These are phyloP conservation scores for Trachelus stipa DNA, from an alignment of 2,888 invertebrate genomes.

Conservation along the genomic window DNA sequence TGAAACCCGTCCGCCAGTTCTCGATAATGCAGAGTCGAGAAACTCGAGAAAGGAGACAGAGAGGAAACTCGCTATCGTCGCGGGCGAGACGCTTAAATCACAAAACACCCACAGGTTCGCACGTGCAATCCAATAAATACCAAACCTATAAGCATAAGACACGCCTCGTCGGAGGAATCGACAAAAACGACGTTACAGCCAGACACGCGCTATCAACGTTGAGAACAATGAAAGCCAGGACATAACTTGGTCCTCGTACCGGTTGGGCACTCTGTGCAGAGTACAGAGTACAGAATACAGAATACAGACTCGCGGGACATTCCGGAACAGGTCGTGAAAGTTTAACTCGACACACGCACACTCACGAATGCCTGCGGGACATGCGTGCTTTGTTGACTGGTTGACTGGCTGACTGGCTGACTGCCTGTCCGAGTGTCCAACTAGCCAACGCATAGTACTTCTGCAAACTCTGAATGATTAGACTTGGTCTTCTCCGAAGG, in stretches of 20 bases:
- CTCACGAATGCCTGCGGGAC: too few species aligned
- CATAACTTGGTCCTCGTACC: not conserved
- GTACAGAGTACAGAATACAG: not conserved
- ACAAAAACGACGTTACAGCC: conserved; percentile 34
- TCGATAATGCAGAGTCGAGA: conserved; percentile 6
- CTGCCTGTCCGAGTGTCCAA: too few species aligned
- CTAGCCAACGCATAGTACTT: too few species aligned
- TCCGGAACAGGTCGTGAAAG: conserved; percentile 4
- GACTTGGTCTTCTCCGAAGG: too few species aligned
- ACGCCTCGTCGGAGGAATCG: conserved; percentile 27
- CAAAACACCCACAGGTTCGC: conserved; percentile 48
- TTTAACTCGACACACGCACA: not conserved
- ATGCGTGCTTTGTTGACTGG: too few species aligned
- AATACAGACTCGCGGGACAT: not conserved
- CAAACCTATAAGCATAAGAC: conserved; percentile 30
- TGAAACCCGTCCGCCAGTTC: too few species aligned
- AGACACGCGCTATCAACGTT: conserved; percentile 12
- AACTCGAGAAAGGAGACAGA: conserved; percentile 16
- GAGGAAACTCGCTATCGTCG: conserved; percentile 7
- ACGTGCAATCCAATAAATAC: conserved; percentile 39
- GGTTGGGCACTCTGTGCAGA: not conserved
- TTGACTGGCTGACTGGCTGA: too few species aligned
- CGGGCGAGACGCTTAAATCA: conserved; percentile 51
- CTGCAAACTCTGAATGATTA: too few species aligned
- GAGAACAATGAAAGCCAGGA: conserved; percentile 2